A percentile compares a stretch with the other conserved stretches of the same genome.
Evolutionary conservation across 2,113 vertebrate genomes (phyloP).

Genomic region (Anolis sagrei): DNA sequence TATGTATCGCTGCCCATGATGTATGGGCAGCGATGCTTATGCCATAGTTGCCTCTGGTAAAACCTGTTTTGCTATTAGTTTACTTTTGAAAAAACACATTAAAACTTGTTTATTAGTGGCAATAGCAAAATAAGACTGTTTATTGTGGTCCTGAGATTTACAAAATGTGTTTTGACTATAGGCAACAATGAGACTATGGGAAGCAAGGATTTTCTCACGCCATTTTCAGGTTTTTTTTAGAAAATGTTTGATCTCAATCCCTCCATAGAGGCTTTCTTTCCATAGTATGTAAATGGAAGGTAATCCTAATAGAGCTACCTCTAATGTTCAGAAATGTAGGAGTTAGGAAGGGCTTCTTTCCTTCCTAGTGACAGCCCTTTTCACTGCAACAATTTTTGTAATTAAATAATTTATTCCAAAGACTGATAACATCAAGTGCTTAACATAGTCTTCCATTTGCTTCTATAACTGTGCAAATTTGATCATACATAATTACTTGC

Average conservation of each 20-base stretch:
- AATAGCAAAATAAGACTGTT: background rate
- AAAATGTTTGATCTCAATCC: background rate
- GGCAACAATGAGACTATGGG: background rate
- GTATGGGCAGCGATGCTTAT: background rate
- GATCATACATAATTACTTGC: background rate
- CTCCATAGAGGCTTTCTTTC: background rate
- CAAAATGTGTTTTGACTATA: background rate
- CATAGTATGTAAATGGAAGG: background rate
- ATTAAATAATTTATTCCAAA: conserved; percentile 2
- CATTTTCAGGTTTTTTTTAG: background rate
- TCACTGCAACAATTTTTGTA: background rate
- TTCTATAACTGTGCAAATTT: background rate
- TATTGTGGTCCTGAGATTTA: background rate
- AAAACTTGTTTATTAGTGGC: background rate
- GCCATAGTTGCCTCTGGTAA: background rate
- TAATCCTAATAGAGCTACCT: background rate
- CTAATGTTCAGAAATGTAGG: background rate
- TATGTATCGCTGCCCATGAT: background rate
- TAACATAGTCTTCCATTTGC: background rate
- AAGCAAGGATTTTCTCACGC: background rate
- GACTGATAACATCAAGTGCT: conserved; percentile 16
- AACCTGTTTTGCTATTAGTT: background rate
- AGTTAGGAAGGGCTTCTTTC: background rate
- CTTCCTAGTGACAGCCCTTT: background rate
- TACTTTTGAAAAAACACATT: background rate